A percentile compares a stretch with the other conserved stretches of the same genome.
These are phyloP conservation scores for Hirundo rustica DNA, from an alignment of 2,797 vertebrate genomes.

Conservation along the genomic window DNA sequence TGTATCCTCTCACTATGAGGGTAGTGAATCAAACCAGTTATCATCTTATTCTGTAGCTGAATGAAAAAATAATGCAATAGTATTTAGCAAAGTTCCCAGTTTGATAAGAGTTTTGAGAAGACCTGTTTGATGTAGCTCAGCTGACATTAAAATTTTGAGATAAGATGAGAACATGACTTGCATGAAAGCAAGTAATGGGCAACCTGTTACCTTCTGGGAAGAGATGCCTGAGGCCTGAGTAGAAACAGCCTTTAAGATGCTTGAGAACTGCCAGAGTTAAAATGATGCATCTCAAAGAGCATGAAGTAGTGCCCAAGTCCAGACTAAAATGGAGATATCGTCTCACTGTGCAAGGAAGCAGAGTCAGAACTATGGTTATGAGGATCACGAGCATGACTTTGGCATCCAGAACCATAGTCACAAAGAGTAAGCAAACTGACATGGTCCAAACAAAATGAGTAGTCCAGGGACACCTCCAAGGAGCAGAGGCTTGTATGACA, in stretches of 20 bases:
- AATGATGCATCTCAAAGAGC: neutral
- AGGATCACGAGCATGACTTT: neutral
- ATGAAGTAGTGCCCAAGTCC: neutral
- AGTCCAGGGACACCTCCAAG: neutral
- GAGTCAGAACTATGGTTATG: neutral
- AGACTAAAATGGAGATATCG: neutral
- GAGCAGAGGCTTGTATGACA: neutral
- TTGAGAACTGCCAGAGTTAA: neutral
- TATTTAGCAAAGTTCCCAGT: neutral
- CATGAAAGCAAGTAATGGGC: neutral
- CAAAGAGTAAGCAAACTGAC: neutral
- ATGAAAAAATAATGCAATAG: neutral
- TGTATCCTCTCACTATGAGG: neutral
- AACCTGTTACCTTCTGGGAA: neutral
- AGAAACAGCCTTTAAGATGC: neutral
- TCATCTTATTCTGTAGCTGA: neutral
- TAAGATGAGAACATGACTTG: neutral
- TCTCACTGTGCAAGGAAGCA: neutral
- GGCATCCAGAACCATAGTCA: neutral
- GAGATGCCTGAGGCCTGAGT: neutral
- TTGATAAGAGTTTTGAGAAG: neutral
- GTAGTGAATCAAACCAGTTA: neutral
- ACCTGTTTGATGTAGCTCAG: neutral
- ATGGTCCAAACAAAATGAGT: neutral
- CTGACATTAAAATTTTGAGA: neutral